These are phyloP conservation scores for Heliopora coerulea DNA, from an alignment of 92 coral and sea anemone species.

Conservation along the genomic window DNA sequence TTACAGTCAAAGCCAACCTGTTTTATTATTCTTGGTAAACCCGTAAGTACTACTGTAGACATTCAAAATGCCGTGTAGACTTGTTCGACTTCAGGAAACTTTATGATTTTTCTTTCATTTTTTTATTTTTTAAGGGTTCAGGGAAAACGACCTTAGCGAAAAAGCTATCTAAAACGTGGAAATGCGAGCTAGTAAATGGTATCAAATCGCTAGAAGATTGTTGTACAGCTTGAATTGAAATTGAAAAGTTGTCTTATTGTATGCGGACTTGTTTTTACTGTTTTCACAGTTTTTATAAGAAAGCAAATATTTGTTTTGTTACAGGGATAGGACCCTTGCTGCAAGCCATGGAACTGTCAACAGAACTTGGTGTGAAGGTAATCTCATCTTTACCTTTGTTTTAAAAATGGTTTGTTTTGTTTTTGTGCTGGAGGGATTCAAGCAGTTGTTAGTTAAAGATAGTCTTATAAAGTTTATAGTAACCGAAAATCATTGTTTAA, in stretches of 20 bases:
- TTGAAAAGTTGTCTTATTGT: too few relatives aligned
- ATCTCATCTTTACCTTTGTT: too few relatives aligned
- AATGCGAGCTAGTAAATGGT: slow-evolving; percentile 93
- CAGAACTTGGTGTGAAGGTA: slow-evolving; percentile 87
- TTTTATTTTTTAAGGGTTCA: slow-evolving; percentile 61
- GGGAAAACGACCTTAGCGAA: slow-evolving; percentile 87
- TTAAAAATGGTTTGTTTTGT: too few relatives aligned
- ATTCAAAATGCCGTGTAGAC: too few relatives aligned
- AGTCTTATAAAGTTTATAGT: too few relatives aligned
- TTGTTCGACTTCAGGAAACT: too few relatives aligned
- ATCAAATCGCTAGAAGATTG: not conserved
- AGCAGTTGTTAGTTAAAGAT: too few relatives aligned
- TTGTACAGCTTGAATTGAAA: not conserved
- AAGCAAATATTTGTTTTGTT: not conserved
- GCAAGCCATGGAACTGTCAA: slow-evolving; percentile 90
- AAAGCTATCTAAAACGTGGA: slow-evolving; percentile 85
- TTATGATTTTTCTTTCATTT: not conserved
- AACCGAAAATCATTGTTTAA: too few relatives aligned
- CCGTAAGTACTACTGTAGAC: too few relatives aligned
- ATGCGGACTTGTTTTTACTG: too few relatives aligned
- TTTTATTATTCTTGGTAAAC: slow-evolving; percentile 85
- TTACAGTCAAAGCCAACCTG: slow-evolving; percentile 90
- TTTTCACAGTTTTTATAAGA: too few relatives aligned
- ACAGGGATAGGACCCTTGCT: slow-evolving; percentile 79
- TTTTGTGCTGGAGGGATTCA: too few relatives aligned